Evolutionary conservation across 2,888 invertebrate species (phyloP).

Genomic region (Melolontha melolontha): DNA sequence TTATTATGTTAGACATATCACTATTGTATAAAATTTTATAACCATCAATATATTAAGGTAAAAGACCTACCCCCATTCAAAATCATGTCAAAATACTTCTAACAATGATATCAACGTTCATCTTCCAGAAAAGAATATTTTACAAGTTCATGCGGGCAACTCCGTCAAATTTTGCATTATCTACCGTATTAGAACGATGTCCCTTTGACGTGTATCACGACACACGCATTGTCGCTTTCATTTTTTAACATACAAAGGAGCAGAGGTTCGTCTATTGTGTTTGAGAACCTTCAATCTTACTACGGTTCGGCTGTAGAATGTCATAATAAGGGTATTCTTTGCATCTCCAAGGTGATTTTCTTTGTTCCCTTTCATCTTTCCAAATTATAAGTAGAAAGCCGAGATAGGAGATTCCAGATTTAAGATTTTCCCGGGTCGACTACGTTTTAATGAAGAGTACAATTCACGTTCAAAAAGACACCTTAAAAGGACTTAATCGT

Average conservation of each 20-base stretch:
- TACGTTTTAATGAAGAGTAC: slow-evolving; percentile 31
- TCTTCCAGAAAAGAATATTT: slow-evolving; percentile 19
- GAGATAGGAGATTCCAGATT: slow-evolving; percentile 41
- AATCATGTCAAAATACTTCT: background rate
- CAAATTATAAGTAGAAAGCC: slow-evolving; percentile 45
- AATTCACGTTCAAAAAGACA: slow-evolving; percentile 14
- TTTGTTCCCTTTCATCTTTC: slow-evolving; percentile 43
- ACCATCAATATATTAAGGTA: background rate
- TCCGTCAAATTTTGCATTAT: slow-evolving; percentile 29
- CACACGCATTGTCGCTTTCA: slow-evolving; percentile 35
- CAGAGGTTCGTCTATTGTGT: slow-evolving; percentile 33
- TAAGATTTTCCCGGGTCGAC: slow-evolving; percentile 33
- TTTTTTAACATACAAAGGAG: slow-evolving; percentile 36
- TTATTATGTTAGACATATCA: no score
- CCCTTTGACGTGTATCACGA: slow-evolving; percentile 28
- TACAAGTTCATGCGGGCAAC: slow-evolving; percentile 15
- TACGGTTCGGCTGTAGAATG: slow-evolving; percentile 36
- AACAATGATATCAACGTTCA: slow-evolving; percentile 5
- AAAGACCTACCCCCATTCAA: background rate
- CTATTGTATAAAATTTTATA: no score
- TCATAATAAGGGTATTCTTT: slow-evolving; percentile 41
- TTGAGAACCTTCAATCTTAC: slow-evolving; percentile 35
- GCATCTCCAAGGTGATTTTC: slow-evolving; percentile 37
- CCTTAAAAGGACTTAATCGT: slow-evolving; percentile 25
- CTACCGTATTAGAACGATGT: slow-evolving; percentile 21